These are phyloP conservation scores for Halichondria panicea DNA, from an alignment of 37 sponge, comb jelly and placozoan genomes.

Conservation along the genomic window DNA sequence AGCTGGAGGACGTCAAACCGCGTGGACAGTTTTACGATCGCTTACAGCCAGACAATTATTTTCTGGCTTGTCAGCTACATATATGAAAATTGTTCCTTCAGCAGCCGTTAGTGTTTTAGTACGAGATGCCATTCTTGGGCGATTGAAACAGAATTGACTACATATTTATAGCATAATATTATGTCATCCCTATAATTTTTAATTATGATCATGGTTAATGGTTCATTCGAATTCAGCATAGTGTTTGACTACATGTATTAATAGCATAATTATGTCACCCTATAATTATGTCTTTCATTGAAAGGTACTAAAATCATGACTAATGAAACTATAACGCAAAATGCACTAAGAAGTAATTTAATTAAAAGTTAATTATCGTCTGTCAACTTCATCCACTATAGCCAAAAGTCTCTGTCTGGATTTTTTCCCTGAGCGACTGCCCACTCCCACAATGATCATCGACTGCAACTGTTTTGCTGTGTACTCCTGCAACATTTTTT, in stretches of 20 bases:
- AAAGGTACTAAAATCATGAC: too few relatives aligned
- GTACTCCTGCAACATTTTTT: conserved; percentile 82
- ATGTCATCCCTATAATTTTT: too few relatives aligned
- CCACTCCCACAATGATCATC: conserved; percentile 72
- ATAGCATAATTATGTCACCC: too few relatives aligned
- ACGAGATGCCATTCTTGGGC: conserved; percentile 65
- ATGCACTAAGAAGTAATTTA: too few relatives aligned
- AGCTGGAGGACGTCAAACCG: not conserved
- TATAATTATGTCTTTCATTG: too few relatives aligned
- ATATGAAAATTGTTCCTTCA: conserved; percentile 61
- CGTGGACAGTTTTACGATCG: not conserved
- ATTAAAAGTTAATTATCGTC: conserved; percentile 5
- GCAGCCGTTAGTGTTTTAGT: conserved; percentile 60
- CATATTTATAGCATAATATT: too few relatives aligned
- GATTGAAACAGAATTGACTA: too few relatives aligned
- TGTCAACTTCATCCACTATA: conserved; percentile 48
- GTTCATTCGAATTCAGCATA: too few relatives aligned
- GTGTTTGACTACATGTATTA: too few relatives aligned
- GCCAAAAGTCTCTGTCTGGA: conserved; percentile 65
- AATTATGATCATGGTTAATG: too few relatives aligned
- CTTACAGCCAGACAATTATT: conserved; percentile 29
- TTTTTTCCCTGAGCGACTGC: conserved; percentile 64
- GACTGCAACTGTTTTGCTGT: conserved; percentile 74
- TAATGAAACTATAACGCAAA: too few relatives aligned
- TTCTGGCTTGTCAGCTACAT: conserved; percentile 61